phyloP scores from a whole-genome alignment of 2,797 vertebrate species.

The Premnoplex brunnescens region DNA sequence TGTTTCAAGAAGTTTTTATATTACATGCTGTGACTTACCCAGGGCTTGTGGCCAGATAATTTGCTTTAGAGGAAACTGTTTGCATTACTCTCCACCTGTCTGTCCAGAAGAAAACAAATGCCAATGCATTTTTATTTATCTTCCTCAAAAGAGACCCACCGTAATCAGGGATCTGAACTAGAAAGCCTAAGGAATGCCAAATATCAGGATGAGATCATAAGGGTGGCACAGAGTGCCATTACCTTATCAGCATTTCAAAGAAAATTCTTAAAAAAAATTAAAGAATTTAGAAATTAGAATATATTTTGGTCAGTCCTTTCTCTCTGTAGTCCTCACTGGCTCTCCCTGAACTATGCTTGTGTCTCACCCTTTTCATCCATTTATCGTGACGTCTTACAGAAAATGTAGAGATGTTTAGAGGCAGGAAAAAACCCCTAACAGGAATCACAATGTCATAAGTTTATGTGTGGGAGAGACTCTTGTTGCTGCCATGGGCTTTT shows the following conservation, averaged over 20 bases:
- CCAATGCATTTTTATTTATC: background rate
- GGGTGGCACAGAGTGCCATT: background rate
- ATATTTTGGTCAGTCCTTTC: background rate
- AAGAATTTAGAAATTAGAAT: background rate
- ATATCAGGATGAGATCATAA: background rate
- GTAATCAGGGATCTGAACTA: background rate
- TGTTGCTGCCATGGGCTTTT: background rate
- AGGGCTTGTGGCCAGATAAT: background rate
- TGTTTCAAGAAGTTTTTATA: background rate
- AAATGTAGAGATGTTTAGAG: background rate
- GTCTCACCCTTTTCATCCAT: background rate
- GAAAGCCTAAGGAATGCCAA: background rate
- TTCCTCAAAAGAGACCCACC: background rate
- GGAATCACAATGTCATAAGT: background rate
- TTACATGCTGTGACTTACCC: background rate
- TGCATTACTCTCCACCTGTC: background rate
- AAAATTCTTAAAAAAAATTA: background rate
- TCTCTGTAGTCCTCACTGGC: background rate
- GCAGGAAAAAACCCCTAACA: background rate
- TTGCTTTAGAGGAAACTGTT: background rate
- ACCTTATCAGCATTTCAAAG: background rate
- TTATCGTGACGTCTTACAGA: background rate
- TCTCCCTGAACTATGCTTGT: background rate
- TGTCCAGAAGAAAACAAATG: background rate
- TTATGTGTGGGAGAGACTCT: background rate